A percentile compares a stretch with the other conserved stretches of the same genome.
These are phyloP conservation scores for Spialia ferax DNA, from an alignment of 2,888 invertebrate species.

Conservation along the genomic window DNA sequence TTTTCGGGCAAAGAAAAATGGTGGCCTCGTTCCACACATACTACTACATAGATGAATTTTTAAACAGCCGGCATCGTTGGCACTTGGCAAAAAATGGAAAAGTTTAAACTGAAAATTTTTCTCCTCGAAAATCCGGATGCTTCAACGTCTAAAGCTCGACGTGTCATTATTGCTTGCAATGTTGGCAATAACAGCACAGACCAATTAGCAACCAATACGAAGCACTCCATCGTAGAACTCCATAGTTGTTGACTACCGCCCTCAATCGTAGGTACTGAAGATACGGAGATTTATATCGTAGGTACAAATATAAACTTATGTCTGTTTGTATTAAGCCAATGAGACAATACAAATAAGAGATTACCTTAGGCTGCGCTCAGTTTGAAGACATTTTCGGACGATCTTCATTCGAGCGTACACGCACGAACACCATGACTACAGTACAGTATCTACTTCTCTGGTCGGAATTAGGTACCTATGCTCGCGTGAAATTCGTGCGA, in stretches of 20 bases:
- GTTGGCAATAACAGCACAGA: neutral
- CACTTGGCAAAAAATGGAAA: neutral
- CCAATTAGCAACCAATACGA: neutral
- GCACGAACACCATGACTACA: too few species aligned
- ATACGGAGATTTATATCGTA: too few species aligned
- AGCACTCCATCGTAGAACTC: neutral
- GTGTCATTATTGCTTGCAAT: neutral
- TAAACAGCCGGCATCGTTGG: neutral
- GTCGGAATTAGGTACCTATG: too few species aligned
- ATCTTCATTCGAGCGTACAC: too few species aligned
- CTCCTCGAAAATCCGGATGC: neutral
- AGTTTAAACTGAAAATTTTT: conserved; percentile 8
- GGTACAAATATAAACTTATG: too few species aligned
- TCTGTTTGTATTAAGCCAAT: too few species aligned
- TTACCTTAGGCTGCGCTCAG: too few species aligned
- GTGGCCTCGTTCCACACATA: neutral
- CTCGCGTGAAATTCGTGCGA: too few species aligned
- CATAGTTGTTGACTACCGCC: neutral
- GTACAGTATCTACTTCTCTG: too few species aligned
- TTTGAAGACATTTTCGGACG: too few species aligned
- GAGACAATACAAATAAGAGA: too few species aligned
- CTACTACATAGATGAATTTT: conserved; percentile 8
- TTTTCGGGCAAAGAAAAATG: neutral
- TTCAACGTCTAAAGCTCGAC: neutral
- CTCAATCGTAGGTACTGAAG: neutral